Evolutionary conservation across 2,113 vertebrate species (phyloP).

Genomic region (Hippocampus abdominalis): DNA sequence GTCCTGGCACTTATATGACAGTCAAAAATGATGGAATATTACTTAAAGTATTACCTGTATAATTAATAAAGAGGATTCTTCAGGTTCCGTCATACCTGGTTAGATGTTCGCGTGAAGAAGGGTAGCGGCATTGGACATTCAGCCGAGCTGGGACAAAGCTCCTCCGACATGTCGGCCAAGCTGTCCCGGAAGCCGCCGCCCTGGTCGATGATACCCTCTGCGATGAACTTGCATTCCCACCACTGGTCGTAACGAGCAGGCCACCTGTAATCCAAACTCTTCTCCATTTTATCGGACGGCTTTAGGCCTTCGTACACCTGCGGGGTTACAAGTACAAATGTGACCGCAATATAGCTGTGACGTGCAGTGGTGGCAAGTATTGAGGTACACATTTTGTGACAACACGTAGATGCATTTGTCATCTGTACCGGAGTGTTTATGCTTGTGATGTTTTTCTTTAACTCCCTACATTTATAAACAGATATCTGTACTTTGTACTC

Average conservation of each 20-base stretch:
- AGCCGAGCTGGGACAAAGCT: conserved; percentile 92
- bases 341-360: neutral
- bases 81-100: conserved; percentile 76
- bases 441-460: too few species aligned
- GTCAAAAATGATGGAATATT: too few species aligned
- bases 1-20: too few species aligned
- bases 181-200: conserved; percentile 97
- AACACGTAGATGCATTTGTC: too few species aligned
- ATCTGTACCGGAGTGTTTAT: too few species aligned
- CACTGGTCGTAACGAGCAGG: conserved; percentile 94
- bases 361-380: neutral
- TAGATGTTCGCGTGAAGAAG: conserved; percentile 91
- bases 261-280: conserved; percentile 96
- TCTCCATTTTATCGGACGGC: conserved; percentile 93
- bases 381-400: neutral
- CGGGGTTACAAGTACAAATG: neutral
- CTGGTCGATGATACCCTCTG: conserved; percentile 98
- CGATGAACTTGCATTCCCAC: conserved; percentile 99
- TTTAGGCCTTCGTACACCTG: conserved; percentile 98
- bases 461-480: too few species aligned
- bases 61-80: neutral
- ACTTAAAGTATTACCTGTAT: too few species aligned
- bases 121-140: conserved; percentile 89
- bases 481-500: too few species aligned
- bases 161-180: conserved; percentile 96